A percentile compares a stretch with the other conserved stretches of the same genome.
Conservation (phyloP, 2,888 invertebrate species). For the Drosophila nigricruria region DNA sequence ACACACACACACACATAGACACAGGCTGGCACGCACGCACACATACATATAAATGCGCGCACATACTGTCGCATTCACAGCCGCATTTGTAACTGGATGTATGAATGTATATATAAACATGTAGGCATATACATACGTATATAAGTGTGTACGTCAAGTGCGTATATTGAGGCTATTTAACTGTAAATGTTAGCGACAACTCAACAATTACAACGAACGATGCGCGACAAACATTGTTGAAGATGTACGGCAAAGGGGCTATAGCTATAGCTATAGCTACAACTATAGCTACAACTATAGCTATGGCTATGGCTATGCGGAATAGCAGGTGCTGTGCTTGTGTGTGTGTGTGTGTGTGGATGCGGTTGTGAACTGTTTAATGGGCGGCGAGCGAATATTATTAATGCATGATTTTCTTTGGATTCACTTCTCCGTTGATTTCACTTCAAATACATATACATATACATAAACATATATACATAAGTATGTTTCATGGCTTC, state of each 20-base stretch:
- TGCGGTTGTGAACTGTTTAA: constrained; percentile 6
- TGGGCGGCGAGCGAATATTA: constrained; percentile 18
- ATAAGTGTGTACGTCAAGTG: constrained; percentile 30
- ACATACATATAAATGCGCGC: constrained; percentile 25
- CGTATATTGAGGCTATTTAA: constrained; percentile 48
- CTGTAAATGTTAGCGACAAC: constrained; percentile 43
- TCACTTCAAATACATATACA: constrained; percentile 26
- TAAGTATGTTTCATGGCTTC: constrained; percentile 22
- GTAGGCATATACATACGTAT: constrained; percentile 3
- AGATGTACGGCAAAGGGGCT: constrained; percentile 7
- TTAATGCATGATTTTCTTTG: constrained; percentile 24
- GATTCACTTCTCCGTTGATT: constrained; percentile 33
- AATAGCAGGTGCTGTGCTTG: constrained; percentile 24
- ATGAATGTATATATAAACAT: background rate
- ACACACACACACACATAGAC: constrained; percentile 25
- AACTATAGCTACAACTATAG: no score
- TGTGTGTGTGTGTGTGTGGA: background rate
- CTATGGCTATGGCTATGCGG: constrained; percentile 9
- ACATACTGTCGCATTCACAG: constrained; percentile 36
- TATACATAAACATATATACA: background rate
- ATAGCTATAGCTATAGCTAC: background rate
- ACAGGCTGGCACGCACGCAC: constrained; percentile 2
- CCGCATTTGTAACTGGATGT: constrained; percentile 40
- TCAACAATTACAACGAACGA: constrained; percentile 59
- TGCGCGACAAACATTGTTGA: constrained; percentile 40